Evolutionary conservation across 1,140 invertebrate species (phyloP).

Genomic region (Drosophila rufa): DNA sequence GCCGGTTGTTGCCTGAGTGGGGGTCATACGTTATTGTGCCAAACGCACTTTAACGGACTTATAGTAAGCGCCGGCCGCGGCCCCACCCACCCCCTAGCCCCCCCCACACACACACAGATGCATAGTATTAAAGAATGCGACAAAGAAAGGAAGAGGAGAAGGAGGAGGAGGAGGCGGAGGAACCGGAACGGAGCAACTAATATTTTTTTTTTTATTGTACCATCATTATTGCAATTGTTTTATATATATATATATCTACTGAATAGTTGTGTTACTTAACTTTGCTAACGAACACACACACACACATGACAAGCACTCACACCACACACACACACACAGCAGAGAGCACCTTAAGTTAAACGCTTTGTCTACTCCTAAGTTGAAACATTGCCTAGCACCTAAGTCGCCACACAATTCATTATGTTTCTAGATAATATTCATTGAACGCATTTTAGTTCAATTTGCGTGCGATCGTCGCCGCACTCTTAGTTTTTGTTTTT

Average conservation of each 20-base stretch:
- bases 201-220: constrained; percentile 54
- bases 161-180: constrained; percentile 9
- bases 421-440: constrained; percentile 31
- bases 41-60: constrained; percentile 79
- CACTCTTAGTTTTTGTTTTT: constrained; percentile 1
- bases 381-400: constrained; percentile 23
- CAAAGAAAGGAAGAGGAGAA: constrained; percentile 12
- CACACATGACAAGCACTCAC: constrained; percentile 36
- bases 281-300: constrained; percentile 25
- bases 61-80: constrained; percentile 78
- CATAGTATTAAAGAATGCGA: constrained; percentile 69
- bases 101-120: constrained; percentile 30
- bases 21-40: constrained; percentile 84
- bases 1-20: constrained; percentile 84
- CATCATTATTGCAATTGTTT: constrained; percentile 33
- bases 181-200: constrained; percentile 26
- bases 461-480: neutral
- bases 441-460: constrained; percentile 35
- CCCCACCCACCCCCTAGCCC: constrained; percentile 2
- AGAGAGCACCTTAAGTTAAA: constrained; percentile 28
- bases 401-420: constrained; percentile 29
- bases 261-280: constrained; percentile 57
- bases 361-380: constrained; percentile 17
- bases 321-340: neutral
- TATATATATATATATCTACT: constrained; percentile 36